Conservation (phyloP, 35 echinoderm and acorn worm species). For the Apostichopus parvimensis region DNA sequence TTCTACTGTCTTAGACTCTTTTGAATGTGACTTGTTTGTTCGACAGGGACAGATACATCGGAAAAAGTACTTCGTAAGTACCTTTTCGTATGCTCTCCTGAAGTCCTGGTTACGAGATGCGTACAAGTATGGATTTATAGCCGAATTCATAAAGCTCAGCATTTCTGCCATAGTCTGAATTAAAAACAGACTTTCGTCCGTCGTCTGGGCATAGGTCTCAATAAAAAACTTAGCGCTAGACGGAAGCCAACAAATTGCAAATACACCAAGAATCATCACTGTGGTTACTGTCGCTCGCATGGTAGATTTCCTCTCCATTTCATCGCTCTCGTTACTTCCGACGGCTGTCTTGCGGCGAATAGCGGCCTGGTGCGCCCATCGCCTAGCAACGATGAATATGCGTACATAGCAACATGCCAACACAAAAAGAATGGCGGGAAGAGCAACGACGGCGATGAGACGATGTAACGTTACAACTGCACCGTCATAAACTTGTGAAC, state of each 20-base stretch:
- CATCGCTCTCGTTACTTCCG: background rate
- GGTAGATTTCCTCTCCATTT: constrained; percentile 13
- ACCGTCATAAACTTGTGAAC: constrained; percentile 5
- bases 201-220: constrained; percentile 24
- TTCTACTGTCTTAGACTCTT: background rate
- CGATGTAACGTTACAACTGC: constrained; percentile 31
- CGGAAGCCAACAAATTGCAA: constrained; percentile 43
- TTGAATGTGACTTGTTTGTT: background rate
- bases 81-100: constrained; percentile 29
- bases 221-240: constrained; percentile 48
- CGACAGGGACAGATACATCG: constrained; percentile 25
- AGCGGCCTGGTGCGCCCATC: constrained; percentile 27
- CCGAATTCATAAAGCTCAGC: constrained; percentile 43
- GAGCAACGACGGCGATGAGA: constrained; percentile 12
- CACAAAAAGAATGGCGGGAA: constrained; percentile 28
- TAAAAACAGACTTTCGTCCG: constrained; percentile 32
- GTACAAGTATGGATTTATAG: constrained; percentile 47
- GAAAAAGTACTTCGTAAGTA: background rate
- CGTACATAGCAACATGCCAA: constrained; percentile 43
- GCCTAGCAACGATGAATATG: constrained; percentile 39
- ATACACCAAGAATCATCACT: constrained; percentile 48
- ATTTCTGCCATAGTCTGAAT: constrained; percentile 48
- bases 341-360: constrained; percentile 1
- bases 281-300: constrained; percentile 39
- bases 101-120: constrained; percentile 45